Evolutionary conservation across 1,140 invertebrate species (phyloP).

Genomic region (Octopus sinensis): DNA sequence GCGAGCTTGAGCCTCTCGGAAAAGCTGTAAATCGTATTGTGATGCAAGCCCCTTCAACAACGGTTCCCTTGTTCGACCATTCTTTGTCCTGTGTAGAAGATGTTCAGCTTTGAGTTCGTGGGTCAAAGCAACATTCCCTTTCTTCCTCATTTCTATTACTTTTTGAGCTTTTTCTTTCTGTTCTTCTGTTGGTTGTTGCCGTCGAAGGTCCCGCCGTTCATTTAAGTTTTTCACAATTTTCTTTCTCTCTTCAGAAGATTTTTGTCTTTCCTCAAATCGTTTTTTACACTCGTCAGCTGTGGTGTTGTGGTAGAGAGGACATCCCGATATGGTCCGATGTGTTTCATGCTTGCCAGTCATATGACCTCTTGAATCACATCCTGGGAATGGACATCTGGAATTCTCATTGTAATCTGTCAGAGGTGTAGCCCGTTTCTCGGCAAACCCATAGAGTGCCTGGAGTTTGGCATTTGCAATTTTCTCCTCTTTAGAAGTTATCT

Average conservation of each 20-base stretch:
- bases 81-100: conserved; percentile 42
- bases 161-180: conserved; percentile 45
- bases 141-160: conserved; percentile 30
- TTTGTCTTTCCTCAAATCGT: conserved; percentile 47
- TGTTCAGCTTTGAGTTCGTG: conserved; percentile 41
- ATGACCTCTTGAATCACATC: conserved; percentile 81
- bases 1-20: conserved; percentile 85
- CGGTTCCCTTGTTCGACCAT: conserved; percentile 73
- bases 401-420: conserved; percentile 50
- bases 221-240: conserved; percentile 40
- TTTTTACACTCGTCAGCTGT: conserved; percentile 75
- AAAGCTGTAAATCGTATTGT: conserved; percentile 86
- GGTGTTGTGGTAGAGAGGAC: conserved; percentile 86
- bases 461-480: conserved; percentile 17
- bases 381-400: conserved; percentile 75
- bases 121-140: conserved; percentile 34
- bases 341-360: conserved; percentile 75
- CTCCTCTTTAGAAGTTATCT: conserved; percentile 8
- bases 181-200: conserved; percentile 38
- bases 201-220: conserved; percentile 46
- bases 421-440: conserved; percentile 45
- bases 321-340: conserved; percentile 84
- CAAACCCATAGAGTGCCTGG: conserved; percentile 30
- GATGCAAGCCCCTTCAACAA: conserved; percentile 76
- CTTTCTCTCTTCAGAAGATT: conserved; percentile 41